Percentiles rank a stretch among this genome's conserved stretches.
phyloP scores from a whole-genome alignment of 2,113 vertebrate species.

The Myotis brandtii region DNA sequence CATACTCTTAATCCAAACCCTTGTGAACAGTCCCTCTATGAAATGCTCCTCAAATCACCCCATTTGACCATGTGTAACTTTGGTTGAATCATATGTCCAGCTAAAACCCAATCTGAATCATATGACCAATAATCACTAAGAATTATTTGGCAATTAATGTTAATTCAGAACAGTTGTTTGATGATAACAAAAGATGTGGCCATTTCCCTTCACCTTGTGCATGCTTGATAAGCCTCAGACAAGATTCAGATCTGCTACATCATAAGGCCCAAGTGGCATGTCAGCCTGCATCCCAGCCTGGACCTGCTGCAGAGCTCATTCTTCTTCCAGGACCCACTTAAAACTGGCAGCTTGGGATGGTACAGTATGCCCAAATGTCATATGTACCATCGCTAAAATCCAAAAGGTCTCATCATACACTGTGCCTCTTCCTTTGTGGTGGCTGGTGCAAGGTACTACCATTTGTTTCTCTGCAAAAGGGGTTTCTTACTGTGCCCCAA shows the following conservation, averaged over 20 bases:
- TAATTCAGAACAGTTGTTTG: slow-evolving; percentile 3
- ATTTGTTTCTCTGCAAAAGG: not conserved
- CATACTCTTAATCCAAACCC: not conserved
- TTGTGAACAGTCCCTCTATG: not conserved
- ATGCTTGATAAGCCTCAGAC: not conserved
- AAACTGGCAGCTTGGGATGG: not conserved
- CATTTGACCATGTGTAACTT: not conserved
- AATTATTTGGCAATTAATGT: not conserved
- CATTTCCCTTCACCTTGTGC: not conserved
- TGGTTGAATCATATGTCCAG: not conserved
- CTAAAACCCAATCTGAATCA: not conserved
- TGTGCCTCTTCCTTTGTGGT: not conserved
- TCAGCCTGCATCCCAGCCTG: not conserved
- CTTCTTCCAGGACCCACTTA: not conserved
- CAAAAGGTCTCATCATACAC: not conserved
- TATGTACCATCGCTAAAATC: not conserved
- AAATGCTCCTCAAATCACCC: not conserved
- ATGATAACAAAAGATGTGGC: not conserved
- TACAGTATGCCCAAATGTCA: not conserved
- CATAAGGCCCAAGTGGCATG: not conserved
- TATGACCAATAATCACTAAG: not conserved
- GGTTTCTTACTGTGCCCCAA: not conserved
- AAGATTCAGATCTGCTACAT: not conserved
- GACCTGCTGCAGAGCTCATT: not conserved
- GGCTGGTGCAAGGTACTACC: not conserved